Conservation (phyloP, 2,797 vertebrate species). For the Rhynchonycteris naso region DNA sequence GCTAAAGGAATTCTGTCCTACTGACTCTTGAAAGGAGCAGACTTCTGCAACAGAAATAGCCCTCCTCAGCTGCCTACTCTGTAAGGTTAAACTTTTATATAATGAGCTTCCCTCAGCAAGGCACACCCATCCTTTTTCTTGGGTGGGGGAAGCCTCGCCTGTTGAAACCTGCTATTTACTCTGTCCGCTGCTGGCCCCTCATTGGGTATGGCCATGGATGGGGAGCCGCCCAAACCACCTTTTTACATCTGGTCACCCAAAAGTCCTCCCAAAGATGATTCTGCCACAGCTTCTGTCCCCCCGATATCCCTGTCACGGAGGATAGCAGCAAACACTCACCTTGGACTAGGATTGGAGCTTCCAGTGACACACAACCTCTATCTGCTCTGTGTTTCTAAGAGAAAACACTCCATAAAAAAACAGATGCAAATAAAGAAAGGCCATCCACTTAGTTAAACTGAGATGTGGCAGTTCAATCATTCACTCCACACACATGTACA, state of each 20-base stretch:
- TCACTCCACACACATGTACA: neutral
- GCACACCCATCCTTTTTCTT: conserved; percentile 19
- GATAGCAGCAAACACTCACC: neutral
- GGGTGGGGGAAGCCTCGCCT: neutral
- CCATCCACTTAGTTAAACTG: neutral
- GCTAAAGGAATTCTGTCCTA: neutral
- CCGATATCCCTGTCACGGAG: neutral
- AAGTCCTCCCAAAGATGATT: neutral
- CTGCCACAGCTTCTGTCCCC: neutral
- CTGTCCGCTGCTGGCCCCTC: neutral
- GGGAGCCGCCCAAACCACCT: conserved; percentile 1
- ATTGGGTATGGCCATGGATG: conserved; percentile 35
- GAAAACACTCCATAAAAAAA: neutral
- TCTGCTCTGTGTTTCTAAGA: neutral
- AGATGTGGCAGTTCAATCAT: neutral
- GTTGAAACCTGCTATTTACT: conserved; percentile 30
- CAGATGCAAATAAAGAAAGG: neutral
- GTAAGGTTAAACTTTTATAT: neutral
- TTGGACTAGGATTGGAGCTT: neutral
- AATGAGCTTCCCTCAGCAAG: conserved; percentile 7
- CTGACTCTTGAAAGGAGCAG: neutral
- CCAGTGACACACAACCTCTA: accelerated
- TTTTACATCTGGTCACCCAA: conserved; percentile 20
- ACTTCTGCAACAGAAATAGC: neutral
- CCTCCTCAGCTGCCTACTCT: neutral